These are phyloP conservation scores for Clinocottus analis DNA, from an alignment of 2,113 vertebrate species.

Conservation along the genomic window DNA sequence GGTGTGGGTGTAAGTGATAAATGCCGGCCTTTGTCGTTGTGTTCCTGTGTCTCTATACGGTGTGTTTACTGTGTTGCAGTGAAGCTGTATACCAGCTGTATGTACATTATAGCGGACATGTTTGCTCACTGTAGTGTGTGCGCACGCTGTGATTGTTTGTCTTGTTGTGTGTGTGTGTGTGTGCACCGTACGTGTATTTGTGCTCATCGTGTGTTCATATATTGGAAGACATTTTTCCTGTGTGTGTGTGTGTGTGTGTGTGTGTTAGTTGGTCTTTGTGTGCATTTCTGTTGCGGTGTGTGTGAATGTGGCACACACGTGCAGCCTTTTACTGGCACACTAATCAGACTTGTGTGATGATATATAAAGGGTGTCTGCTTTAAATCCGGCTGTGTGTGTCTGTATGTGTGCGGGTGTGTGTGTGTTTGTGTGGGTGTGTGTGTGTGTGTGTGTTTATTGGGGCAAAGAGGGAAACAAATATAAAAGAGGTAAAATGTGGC, in stretches of 20 bases:
- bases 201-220: constrained; percentile 25
- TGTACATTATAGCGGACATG: constrained; percentile 46
- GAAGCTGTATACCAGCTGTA: constrained; percentile 41
- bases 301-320: constrained; percentile 48
- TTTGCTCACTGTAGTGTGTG: constrained; percentile 48
- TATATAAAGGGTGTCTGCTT: constrained; percentile 62
- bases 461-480: constrained; percentile 43
- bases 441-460: constrained; percentile 39
- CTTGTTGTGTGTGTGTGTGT: constrained; percentile 50
- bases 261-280: constrained; percentile 27
- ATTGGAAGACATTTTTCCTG: constrained; percentile 32
- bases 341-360: constrained; percentile 74
- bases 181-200: constrained; percentile 24
- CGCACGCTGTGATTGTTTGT: constrained; percentile 50
- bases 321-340: constrained; percentile 60
- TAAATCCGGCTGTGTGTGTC: constrained; percentile 57
- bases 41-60: constrained; percentile 37
- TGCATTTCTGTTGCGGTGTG: constrained; percentile 2
- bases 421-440: constrained; percentile 32
- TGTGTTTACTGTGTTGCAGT: constrained; percentile 3
- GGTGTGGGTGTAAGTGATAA: constrained; percentile 39
- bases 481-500: constrained; percentile 54
- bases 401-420: constrained; percentile 31
- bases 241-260: constrained; percentile 24
- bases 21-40: constrained; percentile 55